Percentiles rank a stretch among this genome's conserved stretches.
phyloP scores from a whole-genome alignment of 2,888 invertebrate genomes.

The Dorcus parallelipipedus region DNA sequence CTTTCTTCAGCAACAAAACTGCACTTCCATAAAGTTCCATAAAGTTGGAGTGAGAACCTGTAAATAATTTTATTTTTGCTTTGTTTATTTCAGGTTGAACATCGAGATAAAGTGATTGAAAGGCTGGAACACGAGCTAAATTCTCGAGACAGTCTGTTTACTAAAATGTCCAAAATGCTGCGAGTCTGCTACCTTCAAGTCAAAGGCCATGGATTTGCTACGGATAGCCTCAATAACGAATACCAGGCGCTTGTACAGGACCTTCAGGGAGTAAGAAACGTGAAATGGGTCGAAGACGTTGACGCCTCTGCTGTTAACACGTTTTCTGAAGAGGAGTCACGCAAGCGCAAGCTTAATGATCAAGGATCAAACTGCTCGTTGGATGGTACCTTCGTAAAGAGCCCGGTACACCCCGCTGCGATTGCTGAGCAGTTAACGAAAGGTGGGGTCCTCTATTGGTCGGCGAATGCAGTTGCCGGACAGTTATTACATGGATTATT shows the following conservation, averaged over 20 bases:
- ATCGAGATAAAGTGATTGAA: constrained; percentile 29
- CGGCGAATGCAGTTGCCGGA: constrained; percentile 31
- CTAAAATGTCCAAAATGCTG: constrained; percentile 50
- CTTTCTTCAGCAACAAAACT: too few species aligned
- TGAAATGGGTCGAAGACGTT: constrained; percentile 58
- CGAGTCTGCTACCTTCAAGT: constrained; percentile 59
- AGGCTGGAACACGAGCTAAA: constrained; percentile 33
- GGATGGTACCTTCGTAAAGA: constrained; percentile 29
- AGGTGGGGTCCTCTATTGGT: constrained; percentile 40
- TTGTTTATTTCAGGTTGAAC: constrained; percentile 19
- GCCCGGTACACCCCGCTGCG: constrained; percentile 12
- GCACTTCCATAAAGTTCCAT: too few species aligned
- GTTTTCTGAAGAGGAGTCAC: constrained; percentile 19
- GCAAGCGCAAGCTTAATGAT: constrained; percentile 18
- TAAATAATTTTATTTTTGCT: neutral
- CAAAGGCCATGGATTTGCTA: constrained; percentile 57
- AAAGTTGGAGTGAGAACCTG: too few species aligned
- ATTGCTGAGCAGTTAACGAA: constrained; percentile 33
- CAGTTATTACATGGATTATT: constrained; percentile 29
- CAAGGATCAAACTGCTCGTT: constrained; percentile 21
- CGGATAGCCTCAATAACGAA: constrained; percentile 55
- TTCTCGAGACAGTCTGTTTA: constrained; percentile 31
- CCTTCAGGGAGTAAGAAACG: constrained; percentile 57
- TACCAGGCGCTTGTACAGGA: constrained; percentile 59
- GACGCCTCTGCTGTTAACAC: constrained; percentile 26